Evolutionary conservation across 2,888 invertebrate species (phyloP).

Genomic region (Drosophila paucipuncta): DNA sequence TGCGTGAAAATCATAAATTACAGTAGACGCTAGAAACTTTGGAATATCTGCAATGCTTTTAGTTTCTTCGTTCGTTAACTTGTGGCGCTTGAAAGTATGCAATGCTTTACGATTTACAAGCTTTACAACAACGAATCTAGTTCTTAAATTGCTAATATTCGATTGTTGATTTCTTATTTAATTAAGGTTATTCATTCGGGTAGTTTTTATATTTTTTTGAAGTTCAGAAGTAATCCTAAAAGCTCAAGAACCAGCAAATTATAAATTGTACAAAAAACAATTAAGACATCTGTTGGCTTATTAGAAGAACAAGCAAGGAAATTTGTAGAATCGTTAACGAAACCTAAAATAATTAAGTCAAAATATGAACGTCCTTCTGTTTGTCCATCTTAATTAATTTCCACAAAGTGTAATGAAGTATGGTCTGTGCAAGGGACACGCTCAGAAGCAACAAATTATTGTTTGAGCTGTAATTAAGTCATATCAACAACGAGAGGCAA

Average conservation of each 20-base stretch:
- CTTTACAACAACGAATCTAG: neutral
- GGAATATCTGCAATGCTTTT: conserved; percentile 6
- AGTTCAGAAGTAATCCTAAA: neutral
- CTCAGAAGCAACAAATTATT: conserved; percentile 43
- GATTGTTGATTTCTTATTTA: neutral
- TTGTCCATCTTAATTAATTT: neutral
- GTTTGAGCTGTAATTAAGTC: conserved; percentile 53
- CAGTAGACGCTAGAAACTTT: conserved; percentile 14
- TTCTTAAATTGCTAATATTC: neutral
- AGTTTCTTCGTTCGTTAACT: conserved; percentile 1
- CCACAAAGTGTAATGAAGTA: conserved; percentile 1
- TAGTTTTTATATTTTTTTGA: too few species aligned
- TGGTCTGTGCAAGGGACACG: neutral
- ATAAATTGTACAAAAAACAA: neutral
- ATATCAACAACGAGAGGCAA: conserved; percentile 9
- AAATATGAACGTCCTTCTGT: conserved; percentile 1
- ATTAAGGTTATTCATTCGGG: neutral
- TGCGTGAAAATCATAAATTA: conserved; percentile 55
- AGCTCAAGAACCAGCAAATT: neutral
- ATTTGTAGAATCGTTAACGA: neutral
- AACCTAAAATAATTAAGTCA: neutral
- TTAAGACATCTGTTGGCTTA: neutral
- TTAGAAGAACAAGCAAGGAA: neutral
- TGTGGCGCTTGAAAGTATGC: conserved; percentile 41
- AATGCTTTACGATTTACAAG: neutral